Evolutionary conservation across 2,888 invertebrate genomes (phyloP).

Genomic region (Idaea dimidiata): DNA sequence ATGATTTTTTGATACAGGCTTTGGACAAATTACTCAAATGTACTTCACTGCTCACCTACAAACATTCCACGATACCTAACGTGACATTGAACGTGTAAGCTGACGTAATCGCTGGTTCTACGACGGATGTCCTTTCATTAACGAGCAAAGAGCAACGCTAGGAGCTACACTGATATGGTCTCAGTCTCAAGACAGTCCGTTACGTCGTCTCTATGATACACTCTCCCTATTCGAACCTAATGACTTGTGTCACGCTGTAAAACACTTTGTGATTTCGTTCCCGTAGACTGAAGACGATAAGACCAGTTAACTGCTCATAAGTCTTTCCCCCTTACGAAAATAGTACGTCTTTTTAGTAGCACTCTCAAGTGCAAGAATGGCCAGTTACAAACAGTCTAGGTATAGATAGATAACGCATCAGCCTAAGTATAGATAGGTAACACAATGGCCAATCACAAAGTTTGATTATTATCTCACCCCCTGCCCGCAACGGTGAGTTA

Average conservation of each 20-base stretch:
- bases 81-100: conserved; percentile 14
- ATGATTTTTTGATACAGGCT: too few relatives aligned
- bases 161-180: conserved; percentile 78
- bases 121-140: conserved; percentile 65
- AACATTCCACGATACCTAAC: conserved; percentile 10
- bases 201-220: conserved; percentile 74
- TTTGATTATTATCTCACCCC: too few relatives aligned
- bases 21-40: not conserved
- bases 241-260: conserved; percentile 50
- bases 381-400: too few relatives aligned
- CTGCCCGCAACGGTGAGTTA: too few relatives aligned
- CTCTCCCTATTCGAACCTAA: conserved; percentile 75
- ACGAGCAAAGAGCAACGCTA: conserved; percentile 47
- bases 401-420: too few relatives aligned
- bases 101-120: conserved; percentile 72
- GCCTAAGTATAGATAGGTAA: too few relatives aligned
- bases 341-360: too few relatives aligned
- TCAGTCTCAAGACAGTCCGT: conserved; percentile 79
- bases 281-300: too few relatives aligned
- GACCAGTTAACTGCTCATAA: too few relatives aligned
- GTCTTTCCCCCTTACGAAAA: too few relatives aligned
- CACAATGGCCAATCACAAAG: too few relatives aligned
- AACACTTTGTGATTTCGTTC: not conserved
- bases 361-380: too few relatives aligned
- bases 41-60: not conserved